A percentile compares a stretch with the other conserved stretches of the same genome.
These are phyloP conservation scores for Carettochelys insculpta DNA, from an alignment of 2,113 vertebrate genomes.

Conservation along the genomic window DNA sequence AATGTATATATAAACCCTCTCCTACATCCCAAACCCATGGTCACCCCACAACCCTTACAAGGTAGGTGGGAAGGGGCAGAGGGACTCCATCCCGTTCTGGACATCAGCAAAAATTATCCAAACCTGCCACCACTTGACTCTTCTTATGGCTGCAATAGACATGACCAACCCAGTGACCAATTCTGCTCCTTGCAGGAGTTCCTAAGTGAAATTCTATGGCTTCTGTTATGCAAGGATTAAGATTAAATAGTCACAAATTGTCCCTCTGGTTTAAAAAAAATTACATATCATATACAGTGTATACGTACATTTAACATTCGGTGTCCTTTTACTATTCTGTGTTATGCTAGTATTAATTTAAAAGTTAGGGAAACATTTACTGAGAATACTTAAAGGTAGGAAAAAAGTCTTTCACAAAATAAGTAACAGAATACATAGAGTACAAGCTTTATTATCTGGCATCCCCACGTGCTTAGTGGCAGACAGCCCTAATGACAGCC, in stretches of 20 bases:
- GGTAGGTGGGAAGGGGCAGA: too few species aligned
- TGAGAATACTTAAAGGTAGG: conserved; percentile 2
- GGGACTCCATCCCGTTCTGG: too few species aligned
- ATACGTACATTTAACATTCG: not conserved
- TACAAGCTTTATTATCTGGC: too few species aligned
- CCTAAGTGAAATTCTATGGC: not conserved
- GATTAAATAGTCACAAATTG: not conserved
- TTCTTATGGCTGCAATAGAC: not conserved
- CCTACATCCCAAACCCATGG: too few species aligned
- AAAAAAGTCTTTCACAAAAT: not conserved
- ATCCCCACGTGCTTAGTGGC: too few species aligned
- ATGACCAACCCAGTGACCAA: not conserved
- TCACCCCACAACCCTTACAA: too few species aligned
- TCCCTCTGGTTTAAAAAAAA: not conserved
- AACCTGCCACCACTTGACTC: not conserved
- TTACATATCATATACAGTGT: not conserved
- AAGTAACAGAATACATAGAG: not conserved
- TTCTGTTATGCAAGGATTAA: not conserved
- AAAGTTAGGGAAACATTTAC: not conserved
- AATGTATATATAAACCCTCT: too few species aligned
- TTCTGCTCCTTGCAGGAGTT: not conserved
- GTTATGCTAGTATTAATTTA: not conserved
- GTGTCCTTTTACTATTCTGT: not conserved
- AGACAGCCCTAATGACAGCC: too few species aligned
- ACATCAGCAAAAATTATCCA: too few species aligned